A percentile compares a stretch with the other conserved stretches of the same genome.
Evolutionary conservation across 2,888 invertebrate species (phyloP).

Genomic region (Arge pagana): DNA sequence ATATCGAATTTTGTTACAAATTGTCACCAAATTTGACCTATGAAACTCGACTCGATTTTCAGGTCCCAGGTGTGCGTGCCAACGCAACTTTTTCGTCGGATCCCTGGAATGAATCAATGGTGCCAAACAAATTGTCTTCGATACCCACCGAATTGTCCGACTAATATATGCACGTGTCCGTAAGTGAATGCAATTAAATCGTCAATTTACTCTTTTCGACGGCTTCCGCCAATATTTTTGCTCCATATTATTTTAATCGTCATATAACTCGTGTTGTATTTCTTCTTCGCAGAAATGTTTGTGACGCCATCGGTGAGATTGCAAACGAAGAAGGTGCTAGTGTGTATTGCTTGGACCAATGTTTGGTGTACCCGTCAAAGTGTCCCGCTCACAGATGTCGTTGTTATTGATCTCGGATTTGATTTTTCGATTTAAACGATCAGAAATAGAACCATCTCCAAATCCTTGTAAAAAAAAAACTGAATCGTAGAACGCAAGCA

Average conservation of each 20-base stretch:
- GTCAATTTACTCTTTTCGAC: conserved; percentile 1
- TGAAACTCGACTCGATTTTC: conserved; percentile 26
- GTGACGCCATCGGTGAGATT: conserved; percentile 79
- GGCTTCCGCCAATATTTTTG: neutral
- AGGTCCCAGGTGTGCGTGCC: conserved; percentile 83
- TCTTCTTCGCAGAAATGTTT: conserved; percentile 68
- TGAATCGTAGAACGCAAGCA: too few species aligned
- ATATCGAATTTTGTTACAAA: too few species aligned
- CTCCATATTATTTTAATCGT: conserved; percentile 5
- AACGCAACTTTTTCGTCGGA: conserved; percentile 64
- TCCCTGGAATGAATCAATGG: conserved; percentile 82
- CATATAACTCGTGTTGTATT: conserved; percentile 10
- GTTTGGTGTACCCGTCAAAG: conserved; percentile 75
- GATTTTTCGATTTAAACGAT: too few species aligned
- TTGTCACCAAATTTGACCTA: too few species aligned
- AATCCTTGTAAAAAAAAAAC: too few species aligned
- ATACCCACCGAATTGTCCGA: conserved; percentile 85
- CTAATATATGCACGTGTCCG: conserved; percentile 79
- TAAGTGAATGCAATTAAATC: conserved; percentile 67
- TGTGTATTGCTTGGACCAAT: conserved; percentile 84
- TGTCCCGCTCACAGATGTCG: conserved; percentile 76
- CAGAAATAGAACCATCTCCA: too few species aligned
- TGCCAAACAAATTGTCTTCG: conserved; percentile 84
- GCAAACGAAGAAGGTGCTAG: conserved; percentile 76
- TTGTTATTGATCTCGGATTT: conserved; percentile 73